A percentile compares a stretch with the other conserved stretches of the same genome.
Conservation (phyloP, 1,140 invertebrate genomes). For the Diorhabda sublineata region DNA sequence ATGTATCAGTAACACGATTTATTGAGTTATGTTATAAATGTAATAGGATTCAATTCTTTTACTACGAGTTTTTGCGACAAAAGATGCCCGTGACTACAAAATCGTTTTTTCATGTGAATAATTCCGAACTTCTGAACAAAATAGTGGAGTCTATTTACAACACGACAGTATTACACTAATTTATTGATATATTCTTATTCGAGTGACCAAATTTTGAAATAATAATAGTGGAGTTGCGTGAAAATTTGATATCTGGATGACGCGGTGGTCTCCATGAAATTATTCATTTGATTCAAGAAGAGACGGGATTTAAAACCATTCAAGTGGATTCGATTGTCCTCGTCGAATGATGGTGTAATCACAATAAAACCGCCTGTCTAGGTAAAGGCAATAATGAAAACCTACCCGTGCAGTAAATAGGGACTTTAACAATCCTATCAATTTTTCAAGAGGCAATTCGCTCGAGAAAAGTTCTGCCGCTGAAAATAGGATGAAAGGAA, state of each 20-base stretch:
- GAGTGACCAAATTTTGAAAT: no score
- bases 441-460: constrained; percentile 31
- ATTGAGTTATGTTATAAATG: no score
- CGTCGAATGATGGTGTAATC: constrained; percentile 27
- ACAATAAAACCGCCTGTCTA: constrained; percentile 30
- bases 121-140: no score
- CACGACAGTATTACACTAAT: no score
- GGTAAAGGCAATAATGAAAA: constrained; percentile 31
- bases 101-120: no score
- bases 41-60: no score
- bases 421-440: constrained; percentile 32
- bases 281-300: constrained; percentile 1
- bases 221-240: no score
- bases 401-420: constrained; percentile 31
- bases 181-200: no score
- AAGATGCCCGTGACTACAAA: no score
- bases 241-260: neutral
- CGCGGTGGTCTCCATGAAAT: neutral
- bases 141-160: no score
- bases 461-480: neutral
- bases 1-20: no score
- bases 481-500: neutral
- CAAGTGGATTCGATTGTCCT: constrained; percentile 13
- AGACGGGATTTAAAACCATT: constrained; percentile 21
- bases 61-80: no score